Evolutionary conservation across 2,797 vertebrate species (phyloP).

Genomic region (Scarus forsteni): DNA sequence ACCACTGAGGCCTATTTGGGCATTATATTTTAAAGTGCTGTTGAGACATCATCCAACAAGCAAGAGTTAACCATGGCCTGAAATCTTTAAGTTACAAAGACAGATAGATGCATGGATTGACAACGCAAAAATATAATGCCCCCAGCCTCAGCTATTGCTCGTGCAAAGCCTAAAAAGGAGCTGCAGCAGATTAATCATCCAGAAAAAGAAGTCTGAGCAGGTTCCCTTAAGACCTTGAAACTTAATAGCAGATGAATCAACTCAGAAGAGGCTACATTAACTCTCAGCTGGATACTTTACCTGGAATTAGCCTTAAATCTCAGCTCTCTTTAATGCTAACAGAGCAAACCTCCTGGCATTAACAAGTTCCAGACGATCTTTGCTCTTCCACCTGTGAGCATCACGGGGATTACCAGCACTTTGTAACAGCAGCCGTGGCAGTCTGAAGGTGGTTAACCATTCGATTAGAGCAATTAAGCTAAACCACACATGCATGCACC

Average conservation of each 20-base stretch:
- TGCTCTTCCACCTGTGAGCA: slow-evolving; percentile 11
- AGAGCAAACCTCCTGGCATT: slow-evolving; percentile 24
- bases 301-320: slow-evolving; percentile 31
- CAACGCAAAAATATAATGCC: too few species aligned
- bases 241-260: slow-evolving; percentile 16
- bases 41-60: too few species aligned
- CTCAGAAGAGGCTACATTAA: slow-evolving; percentile 9
- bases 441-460: not conserved
- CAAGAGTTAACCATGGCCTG: too few species aligned
- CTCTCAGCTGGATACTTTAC: slow-evolving; percentile 17
- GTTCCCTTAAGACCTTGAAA: slow-evolving; percentile 2
- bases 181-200: not conserved
- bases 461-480: slow-evolving; percentile 15
- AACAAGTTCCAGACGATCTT: slow-evolving; percentile 5
- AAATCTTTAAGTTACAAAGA: slow-evolving; percentile 8
- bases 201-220: not conserved
- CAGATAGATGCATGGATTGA: too few species aligned
- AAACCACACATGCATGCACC: slow-evolving; percentile 1
- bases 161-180: not conserved
- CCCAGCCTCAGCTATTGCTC: too few species aligned
- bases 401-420: slow-evolving; percentile 16
- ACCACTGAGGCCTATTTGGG: too few species aligned
- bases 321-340: slow-evolving; percentile 15
- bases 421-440: slow-evolving; percentile 2
- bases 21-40: too few species aligned